Conservation (phyloP, 2,797 vertebrate species). For the Characodon lateralis region DNA sequence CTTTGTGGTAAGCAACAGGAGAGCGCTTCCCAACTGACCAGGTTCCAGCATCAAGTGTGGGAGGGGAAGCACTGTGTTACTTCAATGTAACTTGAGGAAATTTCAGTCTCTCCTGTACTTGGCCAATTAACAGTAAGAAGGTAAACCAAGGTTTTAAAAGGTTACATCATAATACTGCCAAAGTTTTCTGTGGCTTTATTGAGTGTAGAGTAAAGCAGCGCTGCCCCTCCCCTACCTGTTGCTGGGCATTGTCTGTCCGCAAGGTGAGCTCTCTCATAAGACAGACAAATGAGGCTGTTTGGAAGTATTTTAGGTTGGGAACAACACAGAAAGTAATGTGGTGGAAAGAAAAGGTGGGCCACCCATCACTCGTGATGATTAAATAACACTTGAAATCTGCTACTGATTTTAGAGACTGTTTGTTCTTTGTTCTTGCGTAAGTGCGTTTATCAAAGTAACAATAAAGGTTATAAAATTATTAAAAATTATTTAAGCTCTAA, state of each 20-base stretch:
- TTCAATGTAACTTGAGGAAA: neutral
- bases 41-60: neutral
- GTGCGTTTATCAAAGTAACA: too few species aligned
- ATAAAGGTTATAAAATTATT: too few species aligned
- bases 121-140: neutral
- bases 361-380: too few species aligned
- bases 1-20: neutral
- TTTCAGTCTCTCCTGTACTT: too few species aligned
- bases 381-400: too few species aligned
- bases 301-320: neutral
- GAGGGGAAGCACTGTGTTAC: neutral
- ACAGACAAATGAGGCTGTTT: neutral
- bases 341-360: neutral
- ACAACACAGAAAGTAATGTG: neutral
- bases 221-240: neutral
- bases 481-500: too few species aligned
- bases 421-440: too few species aligned
- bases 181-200: neutral
- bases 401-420: too few species aligned
- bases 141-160: neutral
- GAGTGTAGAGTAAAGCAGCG: too few species aligned
- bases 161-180: neutral
- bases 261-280: neutral
- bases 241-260: neutral
- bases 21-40: neutral